Conservation (phyloP, 23 tunicate genomes). For the Halocynthia aurantium region DNA sequence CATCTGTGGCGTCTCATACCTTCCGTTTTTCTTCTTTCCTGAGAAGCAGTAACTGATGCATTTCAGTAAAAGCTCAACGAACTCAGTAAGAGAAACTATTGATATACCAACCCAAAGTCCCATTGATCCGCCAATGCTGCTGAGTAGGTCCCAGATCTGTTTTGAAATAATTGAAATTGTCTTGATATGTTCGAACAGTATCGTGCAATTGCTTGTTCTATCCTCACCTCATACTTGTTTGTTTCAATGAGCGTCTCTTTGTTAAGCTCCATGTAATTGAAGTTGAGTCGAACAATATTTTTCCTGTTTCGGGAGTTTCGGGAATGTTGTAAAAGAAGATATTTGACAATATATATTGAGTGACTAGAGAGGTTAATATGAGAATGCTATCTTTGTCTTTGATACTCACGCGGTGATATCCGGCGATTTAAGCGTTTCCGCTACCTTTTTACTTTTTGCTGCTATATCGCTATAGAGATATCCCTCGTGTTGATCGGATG, state of each 20-base stretch:
- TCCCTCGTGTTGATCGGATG: slow-evolving; percentile 10
- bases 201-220: neutral
- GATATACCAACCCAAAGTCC: slow-evolving; percentile 7
- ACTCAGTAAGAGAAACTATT: neutral
- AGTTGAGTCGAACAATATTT: slow-evolving; percentile 4
- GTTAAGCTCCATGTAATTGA: slow-evolving; percentile 9
- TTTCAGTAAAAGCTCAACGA: neutral
- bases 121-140: slow-evolving; percentile 8
- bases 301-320: neutral
- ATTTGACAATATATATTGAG: neutral
- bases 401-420: neutral
- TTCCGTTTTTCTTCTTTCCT: too few species aligned
- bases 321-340: neutral
- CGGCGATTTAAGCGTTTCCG: neutral
- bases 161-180: too few species aligned
- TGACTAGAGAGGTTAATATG: neutral
- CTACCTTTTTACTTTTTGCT: slow-evolving; percentile 2
- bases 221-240: neutral
- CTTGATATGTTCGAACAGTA: too few species aligned
- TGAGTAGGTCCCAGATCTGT: slow-evolving; percentile 3
- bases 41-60: neutral
- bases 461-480: slow-evolving; percentile 1
- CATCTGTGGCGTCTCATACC: too few species aligned
- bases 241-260: neutral
- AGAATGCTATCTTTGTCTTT: neutral